phyloP scores from a whole-genome alignment of 2,888 invertebrate species.

The Odontomyia ornata region DNA sequence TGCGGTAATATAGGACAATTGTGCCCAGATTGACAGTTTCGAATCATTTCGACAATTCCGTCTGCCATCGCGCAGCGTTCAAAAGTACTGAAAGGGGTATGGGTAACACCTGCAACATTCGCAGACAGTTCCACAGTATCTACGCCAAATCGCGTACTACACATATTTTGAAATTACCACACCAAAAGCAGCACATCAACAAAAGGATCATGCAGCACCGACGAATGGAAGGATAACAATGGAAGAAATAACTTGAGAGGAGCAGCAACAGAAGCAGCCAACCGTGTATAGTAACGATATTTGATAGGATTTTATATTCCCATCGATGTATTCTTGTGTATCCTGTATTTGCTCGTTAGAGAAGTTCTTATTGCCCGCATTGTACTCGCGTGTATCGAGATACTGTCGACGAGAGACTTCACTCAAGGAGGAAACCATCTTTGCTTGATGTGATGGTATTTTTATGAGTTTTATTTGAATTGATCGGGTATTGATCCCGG shows the following conservation, averaged over 20 bases:
- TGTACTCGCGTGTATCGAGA: slow-evolving; percentile 10
- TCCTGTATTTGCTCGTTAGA: slow-evolving; percentile 28
- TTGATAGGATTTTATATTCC: slow-evolving; percentile 15
- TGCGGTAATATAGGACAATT: not conserved
- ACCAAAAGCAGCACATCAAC: not conserved
- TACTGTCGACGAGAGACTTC: slow-evolving; percentile 13
- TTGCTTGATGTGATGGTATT: slow-evolving; percentile 33
- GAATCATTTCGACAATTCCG: not conserved
- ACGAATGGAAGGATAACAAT: not conserved
- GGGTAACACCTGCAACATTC: not conserved
- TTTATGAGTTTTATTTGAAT: slow-evolving; percentile 42
- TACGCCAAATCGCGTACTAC: not conserved
- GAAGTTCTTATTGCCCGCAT: slow-evolving; percentile 41
- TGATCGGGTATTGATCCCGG: slow-evolving; percentile 36
- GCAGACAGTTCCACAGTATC: not conserved
- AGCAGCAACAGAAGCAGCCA: not conserved
- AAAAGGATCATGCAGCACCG: not conserved
- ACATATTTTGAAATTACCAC: not conserved
- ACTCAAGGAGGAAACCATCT: slow-evolving; percentile 19
- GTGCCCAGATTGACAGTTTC: slow-evolving; percentile 3
- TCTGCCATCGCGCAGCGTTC: not conserved
- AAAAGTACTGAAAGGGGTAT: not conserved
- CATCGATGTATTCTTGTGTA: slow-evolving; percentile 3
- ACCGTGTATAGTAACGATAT: not conserved
- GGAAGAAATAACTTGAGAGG: not conserved